Percentiles rank a stretch among this genome's conserved stretches.
Evolutionary conservation across 2,888 invertebrate species (phyloP).

Genomic region (Cephus pulcher): DNA sequence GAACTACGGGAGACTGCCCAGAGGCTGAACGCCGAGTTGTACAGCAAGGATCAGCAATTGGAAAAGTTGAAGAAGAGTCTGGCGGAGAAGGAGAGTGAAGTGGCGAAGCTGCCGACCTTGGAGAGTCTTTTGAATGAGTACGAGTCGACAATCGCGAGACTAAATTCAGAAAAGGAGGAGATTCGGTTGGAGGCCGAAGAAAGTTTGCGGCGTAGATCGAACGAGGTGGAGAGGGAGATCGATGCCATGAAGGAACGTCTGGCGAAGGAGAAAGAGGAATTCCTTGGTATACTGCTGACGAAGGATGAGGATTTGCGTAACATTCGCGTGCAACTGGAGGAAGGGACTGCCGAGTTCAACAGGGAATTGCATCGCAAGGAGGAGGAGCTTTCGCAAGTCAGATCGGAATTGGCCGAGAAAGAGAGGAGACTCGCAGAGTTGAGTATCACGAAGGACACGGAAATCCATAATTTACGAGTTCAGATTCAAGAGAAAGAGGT

Average conservation of each 20-base stretch:
- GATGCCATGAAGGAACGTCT: slow-evolving; percentile 17
- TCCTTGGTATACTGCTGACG: slow-evolving; percentile 1
- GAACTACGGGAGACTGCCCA: slow-evolving; percentile 40
- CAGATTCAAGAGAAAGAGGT: slow-evolving; percentile 69
- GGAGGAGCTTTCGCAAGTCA: slow-evolving; percentile 22
- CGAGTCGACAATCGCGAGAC: slow-evolving; percentile 33
- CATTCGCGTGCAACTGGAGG: slow-evolving; percentile 37
- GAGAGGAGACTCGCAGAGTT: slow-evolving; percentile 63
- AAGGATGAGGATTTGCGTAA: slow-evolving; percentile 26
- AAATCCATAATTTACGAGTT: slow-evolving; percentile 78
- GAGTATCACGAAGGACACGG: slow-evolving; percentile 75
- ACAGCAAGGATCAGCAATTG: slow-evolving; percentile 46
- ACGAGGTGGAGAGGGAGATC: slow-evolving; percentile 15
- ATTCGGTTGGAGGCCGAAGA: slow-evolving; percentile 39
- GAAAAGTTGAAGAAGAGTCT: slow-evolving; percentile 38
- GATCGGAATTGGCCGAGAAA: slow-evolving; percentile 18
- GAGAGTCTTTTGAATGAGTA: slow-evolving; percentile 40
- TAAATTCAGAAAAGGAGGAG: slow-evolving; percentile 47
- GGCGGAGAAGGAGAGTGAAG: slow-evolving; percentile 37
- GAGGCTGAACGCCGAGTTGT: slow-evolving; percentile 42
- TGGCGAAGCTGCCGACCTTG: slow-evolving; percentile 32
- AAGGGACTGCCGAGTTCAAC: slow-evolving; percentile 36
- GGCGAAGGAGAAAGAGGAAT: slow-evolving; percentile 7
- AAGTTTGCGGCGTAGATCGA: slow-evolving; percentile 29
- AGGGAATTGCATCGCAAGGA: slow-evolving; percentile 30